Percentiles rank a stretch among this genome's conserved stretches.
Evolutionary conservation across 2,113 vertebrate species (phyloP).

Genomic region (Gymnarchus niloticus): DNA sequence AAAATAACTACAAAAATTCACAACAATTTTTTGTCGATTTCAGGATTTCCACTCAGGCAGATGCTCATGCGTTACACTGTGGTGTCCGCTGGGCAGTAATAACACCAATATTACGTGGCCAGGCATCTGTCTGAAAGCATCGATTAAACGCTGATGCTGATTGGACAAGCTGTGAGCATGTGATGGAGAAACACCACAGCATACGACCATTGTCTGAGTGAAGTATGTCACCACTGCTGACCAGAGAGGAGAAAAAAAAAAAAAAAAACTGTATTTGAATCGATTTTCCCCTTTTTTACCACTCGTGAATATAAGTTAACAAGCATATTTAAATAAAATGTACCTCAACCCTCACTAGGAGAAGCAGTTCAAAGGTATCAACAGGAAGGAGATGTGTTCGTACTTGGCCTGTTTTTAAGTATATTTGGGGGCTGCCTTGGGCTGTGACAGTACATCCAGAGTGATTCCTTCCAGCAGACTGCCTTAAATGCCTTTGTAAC

Average conservation of each 20-base stretch:
- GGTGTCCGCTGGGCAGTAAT: no score
- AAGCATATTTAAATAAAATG: neutral
- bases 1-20: neutral
- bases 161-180: neutral
- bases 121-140: neutral
- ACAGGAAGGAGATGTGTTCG: neutral
- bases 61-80: neutral
- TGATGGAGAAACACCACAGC: neutral
- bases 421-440: neutral
- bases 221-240: neutral
- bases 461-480: neutral
- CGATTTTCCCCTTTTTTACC: neutral
- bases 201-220: neutral
- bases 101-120: no score
- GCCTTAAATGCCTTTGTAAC: neutral
- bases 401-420: neutral
- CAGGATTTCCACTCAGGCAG: neutral
- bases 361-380: neutral
- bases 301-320: neutral
- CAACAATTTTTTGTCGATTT: neutral
- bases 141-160: neutral
- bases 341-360: neutral
- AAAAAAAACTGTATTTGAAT: neutral
- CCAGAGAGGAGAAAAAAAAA: no score
- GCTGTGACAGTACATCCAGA: neutral